A percentile compares a stretch with the other conserved stretches of the same genome.
phyloP scores from a whole-genome alignment of 2,797 vertebrate genomes.

The Chrosomus eos region DNA sequence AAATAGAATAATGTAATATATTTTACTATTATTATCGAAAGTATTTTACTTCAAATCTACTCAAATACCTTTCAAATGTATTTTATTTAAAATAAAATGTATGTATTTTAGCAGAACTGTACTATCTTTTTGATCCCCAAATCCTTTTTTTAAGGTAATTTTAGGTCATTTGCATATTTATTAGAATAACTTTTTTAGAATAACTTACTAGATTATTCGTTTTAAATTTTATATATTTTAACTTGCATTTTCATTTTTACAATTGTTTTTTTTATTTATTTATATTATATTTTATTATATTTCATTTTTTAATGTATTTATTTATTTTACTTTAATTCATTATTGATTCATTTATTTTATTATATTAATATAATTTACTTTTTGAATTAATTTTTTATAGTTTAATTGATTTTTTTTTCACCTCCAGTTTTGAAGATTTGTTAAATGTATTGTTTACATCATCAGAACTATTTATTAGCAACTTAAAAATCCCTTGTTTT shows the following conservation, averaged over 20 bases:
- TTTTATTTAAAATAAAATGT: no score
- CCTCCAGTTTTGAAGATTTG: background rate
- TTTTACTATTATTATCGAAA: background rate
- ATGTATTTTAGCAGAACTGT: background rate
- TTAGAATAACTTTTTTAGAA: background rate
- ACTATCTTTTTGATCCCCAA: background rate
- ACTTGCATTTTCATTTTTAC: background rate
- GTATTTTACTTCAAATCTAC: background rate
- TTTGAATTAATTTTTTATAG: background rate
- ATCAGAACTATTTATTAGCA: background rate
- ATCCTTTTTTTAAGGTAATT: no score
- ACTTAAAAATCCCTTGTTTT: no score
- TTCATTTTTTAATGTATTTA: background rate
- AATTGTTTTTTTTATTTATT: background rate
- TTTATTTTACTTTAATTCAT: background rate
- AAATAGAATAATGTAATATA: background rate
- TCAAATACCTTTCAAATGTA: background rate
- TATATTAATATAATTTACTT: background rate
- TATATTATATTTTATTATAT: background rate
- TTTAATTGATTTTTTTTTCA: background rate
- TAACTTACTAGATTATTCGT: no score
- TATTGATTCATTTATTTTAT: background rate
- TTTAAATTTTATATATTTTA: background rate
- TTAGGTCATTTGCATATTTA: background rate
- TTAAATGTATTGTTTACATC: background rate